Evolutionary conservation across 2,888 invertebrate species (phyloP), one percentile per base, ranked within the genome.

Genomic region (Polia nebulosa): DNA sequence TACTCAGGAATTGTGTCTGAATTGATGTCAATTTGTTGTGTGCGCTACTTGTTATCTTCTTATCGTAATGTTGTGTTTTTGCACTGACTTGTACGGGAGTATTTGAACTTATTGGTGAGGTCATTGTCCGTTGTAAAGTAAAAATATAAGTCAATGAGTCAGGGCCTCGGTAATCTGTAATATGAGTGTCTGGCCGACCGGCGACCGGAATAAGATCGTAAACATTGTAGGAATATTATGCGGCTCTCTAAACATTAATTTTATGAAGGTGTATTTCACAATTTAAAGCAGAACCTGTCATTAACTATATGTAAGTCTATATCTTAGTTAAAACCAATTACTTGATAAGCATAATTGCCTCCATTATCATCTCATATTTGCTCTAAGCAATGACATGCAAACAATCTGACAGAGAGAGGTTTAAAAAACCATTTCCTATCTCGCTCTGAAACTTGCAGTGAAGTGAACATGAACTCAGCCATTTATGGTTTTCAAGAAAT

Each of bases 131-230:
- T 65, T 63, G 69, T 63, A 29, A 67, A 60, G 65, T 78, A 76
- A 82, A 78, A 78, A 78, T 74, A 65, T 74, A 71, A 52, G 82
- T 76, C 69, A 78, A 27, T 80, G 73, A 76, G 68, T 81, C 80
- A 81, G 63, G 81, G 60, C 27, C 52, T 55, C 39, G 29, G 17
- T 49, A 55, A 60, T 72, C 59, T 63, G 78, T 80, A 57, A 73
- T 68, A 60, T 55, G 72, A 72, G 41, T 11, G 68, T 52, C 27
- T 53, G 17, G 8, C 39, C n/a, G 39, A 27, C 17, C 44, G 58
- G 17, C 61, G 71, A 70, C 34, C 65, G 44, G 36, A 59, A 55
- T 47, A 49, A n/a, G 32, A 32, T 67, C 55, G 27, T 80, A 58
- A 66, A 57, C 65, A 63, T 39, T 63, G 3, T 49, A 13, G 17